Evolutionary conservation across 1,140 invertebrate species (phyloP).

Genomic region (Ctenoplectra terminalis): DNA sequence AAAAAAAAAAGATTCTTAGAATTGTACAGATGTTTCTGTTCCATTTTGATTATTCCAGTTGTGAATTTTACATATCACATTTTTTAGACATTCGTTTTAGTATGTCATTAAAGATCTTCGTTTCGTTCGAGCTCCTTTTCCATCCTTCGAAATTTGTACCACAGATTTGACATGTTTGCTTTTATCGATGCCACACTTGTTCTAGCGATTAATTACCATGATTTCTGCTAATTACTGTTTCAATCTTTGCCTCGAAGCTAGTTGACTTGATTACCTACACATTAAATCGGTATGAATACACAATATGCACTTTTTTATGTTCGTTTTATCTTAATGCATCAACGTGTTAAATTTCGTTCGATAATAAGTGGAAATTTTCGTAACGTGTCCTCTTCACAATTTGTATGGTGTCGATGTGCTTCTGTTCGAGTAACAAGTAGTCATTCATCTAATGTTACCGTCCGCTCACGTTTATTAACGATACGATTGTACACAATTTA

Average conservation of each 20-base stretch:
- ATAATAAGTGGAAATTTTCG: slow-evolving; percentile 37
- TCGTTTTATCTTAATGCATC: slow-evolving; percentile 27
- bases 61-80: slow-evolving; percentile 69
- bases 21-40: slow-evolving; percentile 49
- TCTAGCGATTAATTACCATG: background rate
- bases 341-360: slow-evolving; percentile 10
- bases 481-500: slow-evolving; percentile 73
- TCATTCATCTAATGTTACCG: slow-evolving; percentile 36
- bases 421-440: slow-evolving; percentile 36
- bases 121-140: background rate
- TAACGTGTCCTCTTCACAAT: slow-evolving; percentile 24
- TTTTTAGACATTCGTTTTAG: slow-evolving; percentile 67
- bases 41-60: slow-evolving; percentile 69
- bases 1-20: slow-evolving; percentile 51
- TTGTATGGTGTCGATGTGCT: slow-evolving; percentile 10
- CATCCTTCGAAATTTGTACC: slow-evolving; percentile 49
- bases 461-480: slow-evolving; percentile 37
- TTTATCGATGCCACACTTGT: slow-evolving; percentile 39
- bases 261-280: slow-evolving; percentile 7
- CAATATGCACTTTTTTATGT: slow-evolving; percentile 37
- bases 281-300: slow-evolving; percentile 25
- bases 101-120: slow-evolving; percentile 46
- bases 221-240: slow-evolving; percentile 15
- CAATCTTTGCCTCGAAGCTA: background rate
- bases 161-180: slow-evolving; percentile 20